Evolutionary conservation across 2,888 invertebrate species (phyloP).

Genomic region (Hydrotaea diabolus): DNA sequence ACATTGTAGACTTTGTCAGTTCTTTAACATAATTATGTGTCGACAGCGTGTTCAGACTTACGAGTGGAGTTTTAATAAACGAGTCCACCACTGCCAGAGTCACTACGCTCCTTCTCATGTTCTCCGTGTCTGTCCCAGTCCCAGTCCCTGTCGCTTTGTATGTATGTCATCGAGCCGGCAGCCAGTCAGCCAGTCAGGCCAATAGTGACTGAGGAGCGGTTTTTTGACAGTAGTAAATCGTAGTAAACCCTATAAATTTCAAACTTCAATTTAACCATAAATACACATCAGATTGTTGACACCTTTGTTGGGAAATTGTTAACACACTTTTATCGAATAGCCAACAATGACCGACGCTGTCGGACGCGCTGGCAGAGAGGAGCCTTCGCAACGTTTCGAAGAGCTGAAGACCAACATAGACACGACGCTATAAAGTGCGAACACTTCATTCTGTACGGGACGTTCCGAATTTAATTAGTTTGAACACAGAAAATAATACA

Average conservation of each 20-base stretch:
- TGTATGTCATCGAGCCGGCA: constrained; percentile 19
- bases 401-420: background rate
- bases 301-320: constrained; percentile 56
- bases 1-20: constrained; percentile 64
- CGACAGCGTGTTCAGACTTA: constrained; percentile 61
- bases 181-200: background rate
- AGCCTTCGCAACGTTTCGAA: background rate
- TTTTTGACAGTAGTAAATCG: constrained; percentile 62
- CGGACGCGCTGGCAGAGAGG: background rate
- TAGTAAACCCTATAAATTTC: constrained; percentile 56
- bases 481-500: constrained; percentile 1
- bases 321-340: constrained; percentile 36
- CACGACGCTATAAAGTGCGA: background rate
- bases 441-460: constrained; percentile 6
- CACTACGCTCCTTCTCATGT: background rate
- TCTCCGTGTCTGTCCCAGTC: background rate
- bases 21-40: constrained; percentile 68
- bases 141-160: constrained; percentile 23
- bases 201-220: constrained; percentile 53
- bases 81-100: constrained; percentile 30
- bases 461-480: constrained; percentile 41
- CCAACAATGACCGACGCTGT: background rate
- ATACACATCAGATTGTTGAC: constrained; percentile 58
- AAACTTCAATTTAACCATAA: constrained; percentile 58
- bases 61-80: constrained; percentile 55